Evolutionary conservation across 2,797 vertebrate genomes (phyloP).

Genomic region (Coranthus polyacanthus): DNA sequence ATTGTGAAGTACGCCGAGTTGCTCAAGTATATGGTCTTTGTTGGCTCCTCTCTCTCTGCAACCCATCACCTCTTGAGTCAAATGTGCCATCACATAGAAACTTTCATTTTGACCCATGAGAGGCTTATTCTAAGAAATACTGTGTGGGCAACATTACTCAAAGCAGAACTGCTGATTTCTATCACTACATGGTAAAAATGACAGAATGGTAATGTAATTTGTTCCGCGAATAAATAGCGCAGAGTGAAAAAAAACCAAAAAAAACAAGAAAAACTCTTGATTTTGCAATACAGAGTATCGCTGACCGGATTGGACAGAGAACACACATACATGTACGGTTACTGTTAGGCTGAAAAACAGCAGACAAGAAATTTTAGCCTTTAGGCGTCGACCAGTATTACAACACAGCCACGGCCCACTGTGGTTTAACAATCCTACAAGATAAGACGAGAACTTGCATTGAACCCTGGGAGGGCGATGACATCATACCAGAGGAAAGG

Average conservation of each 20-base stretch:
- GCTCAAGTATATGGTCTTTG: slow-evolving; percentile 72
- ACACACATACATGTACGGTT: slow-evolving; percentile 20
- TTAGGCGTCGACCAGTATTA: slow-evolving; percentile 43
- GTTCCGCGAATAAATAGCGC: slow-evolving; percentile 32
- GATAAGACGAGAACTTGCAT: slow-evolving; percentile 53
- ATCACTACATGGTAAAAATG: slow-evolving; percentile 12
- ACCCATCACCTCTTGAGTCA: slow-evolving; percentile 46
- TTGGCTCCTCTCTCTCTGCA: slow-evolving; percentile 42
- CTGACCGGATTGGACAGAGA: no score
- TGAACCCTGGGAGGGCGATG: slow-evolving; percentile 60
- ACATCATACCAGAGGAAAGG: slow-evolving; percentile 51
- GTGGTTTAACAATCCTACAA: slow-evolving; percentile 44
- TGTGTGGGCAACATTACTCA: slow-evolving; percentile 22
- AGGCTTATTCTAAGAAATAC: slow-evolving; percentile 37
- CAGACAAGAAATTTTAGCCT: slow-evolving; percentile 15
- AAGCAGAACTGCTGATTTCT: slow-evolving; percentile 33
- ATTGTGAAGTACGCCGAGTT: slow-evolving; percentile 63
- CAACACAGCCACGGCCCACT: slow-evolving; percentile 26
- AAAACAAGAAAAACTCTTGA: not conserved
- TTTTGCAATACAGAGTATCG: slow-evolving; percentile 25
- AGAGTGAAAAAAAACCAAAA: no score
- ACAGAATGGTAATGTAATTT: slow-evolving; percentile 11
- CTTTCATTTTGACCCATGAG: slow-evolving; percentile 30
- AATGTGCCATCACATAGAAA: slow-evolving; percentile 35
- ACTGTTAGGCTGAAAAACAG: slow-evolving; percentile 8